Conservation (phyloP, 2,113 vertebrate genomes). For the Bubo bubo region DNA sequence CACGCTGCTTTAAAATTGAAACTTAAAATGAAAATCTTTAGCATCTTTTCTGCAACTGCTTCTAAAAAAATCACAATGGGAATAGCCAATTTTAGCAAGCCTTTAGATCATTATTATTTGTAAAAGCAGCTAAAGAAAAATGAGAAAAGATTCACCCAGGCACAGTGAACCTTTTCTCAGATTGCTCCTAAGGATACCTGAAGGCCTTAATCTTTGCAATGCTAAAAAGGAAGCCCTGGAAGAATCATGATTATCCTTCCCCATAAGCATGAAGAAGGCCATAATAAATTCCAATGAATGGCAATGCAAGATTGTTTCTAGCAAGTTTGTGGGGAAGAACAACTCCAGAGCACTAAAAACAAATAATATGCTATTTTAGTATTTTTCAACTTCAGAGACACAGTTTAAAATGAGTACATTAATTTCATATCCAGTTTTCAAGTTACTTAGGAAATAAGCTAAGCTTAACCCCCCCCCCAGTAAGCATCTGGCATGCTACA, state of each 20-base stretch:
- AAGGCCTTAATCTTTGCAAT: not conserved
- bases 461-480: not conserved
- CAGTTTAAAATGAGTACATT: not conserved
- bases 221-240: not conserved
- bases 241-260: not conserved
- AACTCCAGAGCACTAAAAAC: not conserved
- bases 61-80: not conserved
- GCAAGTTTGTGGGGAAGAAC: not conserved
- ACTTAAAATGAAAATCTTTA: not conserved
- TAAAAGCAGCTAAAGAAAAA: not conserved
- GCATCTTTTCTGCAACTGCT: not conserved
- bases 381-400: not conserved
- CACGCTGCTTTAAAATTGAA: not conserved
- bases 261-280: not conserved
- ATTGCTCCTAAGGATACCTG: not conserved
- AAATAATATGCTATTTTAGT: not conserved
- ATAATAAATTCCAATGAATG: not conserved
- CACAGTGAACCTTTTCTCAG: not conserved
- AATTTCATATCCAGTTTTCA: not conserved
- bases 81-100: not conserved
- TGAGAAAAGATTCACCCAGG: not conserved
- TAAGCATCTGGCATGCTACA: not conserved
- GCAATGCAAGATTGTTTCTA: not conserved
- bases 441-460: not conserved
- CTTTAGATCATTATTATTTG: not conserved